These are phyloP conservation scores for Nemotelus pantherinus DNA, from an alignment of 2,888 invertebrate species.

Conservation along the genomic window DNA sequence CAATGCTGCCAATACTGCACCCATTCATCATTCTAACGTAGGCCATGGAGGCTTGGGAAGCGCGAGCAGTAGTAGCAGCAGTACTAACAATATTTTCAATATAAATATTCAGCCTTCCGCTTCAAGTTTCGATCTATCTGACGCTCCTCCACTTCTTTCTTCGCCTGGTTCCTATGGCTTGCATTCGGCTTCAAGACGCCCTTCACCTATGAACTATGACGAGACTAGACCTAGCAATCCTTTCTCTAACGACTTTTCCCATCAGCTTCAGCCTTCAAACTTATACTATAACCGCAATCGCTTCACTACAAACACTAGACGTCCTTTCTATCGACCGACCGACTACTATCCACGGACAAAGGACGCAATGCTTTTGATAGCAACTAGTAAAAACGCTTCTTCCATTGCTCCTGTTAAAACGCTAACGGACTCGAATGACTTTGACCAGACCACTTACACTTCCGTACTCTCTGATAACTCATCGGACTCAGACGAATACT, in stretches of 20 bases:
- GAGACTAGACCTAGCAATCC: slow-evolving; percentile 27
- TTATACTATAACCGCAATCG: slow-evolving; percentile 26
- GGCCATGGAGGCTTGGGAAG: neutral
- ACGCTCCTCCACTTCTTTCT: slow-evolving; percentile 2
- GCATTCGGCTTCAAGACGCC: slow-evolving; percentile 12
- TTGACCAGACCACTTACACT: slow-evolving; percentile 55
- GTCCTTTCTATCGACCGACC: slow-evolving; percentile 49
- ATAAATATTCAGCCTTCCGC: slow-evolving; percentile 23
- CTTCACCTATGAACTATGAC: slow-evolving; percentile 17
- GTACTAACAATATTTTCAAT: slow-evolving; percentile 40
- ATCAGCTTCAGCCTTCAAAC: neutral
- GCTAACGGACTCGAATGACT: slow-evolving; percentile 47
- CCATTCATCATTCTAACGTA: slow-evolving; percentile 3
- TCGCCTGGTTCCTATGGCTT: slow-evolving; percentile 31
- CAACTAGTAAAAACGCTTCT: neutral
- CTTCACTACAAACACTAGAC: slow-evolving; percentile 38
- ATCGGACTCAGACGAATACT: slow-evolving; percentile 53
- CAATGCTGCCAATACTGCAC: neutral
- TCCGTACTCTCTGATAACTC: slow-evolving; percentile 52
- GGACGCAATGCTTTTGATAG: slow-evolving; percentile 29
- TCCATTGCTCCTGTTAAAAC: neutral
- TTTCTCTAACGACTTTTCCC: slow-evolving; percentile 33
- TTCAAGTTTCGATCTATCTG: slow-evolving; percentile 23
- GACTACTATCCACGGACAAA: slow-evolving; percentile 48
- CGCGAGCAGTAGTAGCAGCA: slow-evolving; percentile 7